Evolutionary conservation across 2,113 vertebrate genomes (phyloP), one percentile per base, ranked within the genome.

Genomic region (Heloderma charlesbogerti): DNA sequence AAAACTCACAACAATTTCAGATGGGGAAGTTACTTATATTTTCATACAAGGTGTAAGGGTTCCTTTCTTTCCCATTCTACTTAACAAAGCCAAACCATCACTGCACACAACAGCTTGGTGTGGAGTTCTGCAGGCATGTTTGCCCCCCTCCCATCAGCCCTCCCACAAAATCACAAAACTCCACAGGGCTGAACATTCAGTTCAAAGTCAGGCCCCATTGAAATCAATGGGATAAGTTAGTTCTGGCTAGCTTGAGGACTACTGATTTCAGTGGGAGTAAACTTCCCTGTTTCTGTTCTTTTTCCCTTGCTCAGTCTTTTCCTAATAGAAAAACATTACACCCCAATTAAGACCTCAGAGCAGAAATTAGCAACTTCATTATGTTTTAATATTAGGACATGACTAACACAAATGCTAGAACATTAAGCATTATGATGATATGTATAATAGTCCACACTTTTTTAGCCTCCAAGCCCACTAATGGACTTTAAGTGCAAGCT

Each of bases 351-450:
- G 25, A 12, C 54, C 20, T 60, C 12, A 0, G 25, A 29, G 16
- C 25, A 57, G 3, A 60, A 75, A 16, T 75, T 87, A 60, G 71
- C 43, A 51, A 72, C 29, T 66, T 18, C 43, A 63, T 43, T 67
- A 66, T 37, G n/a, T 60, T 67, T 87, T 78, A 60, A 75, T n/a
- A 60, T 40, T 60, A 54, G 57, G 8, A 9, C 25, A 40, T 87
- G 57, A 45, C 27, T 45, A 78, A 78, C 27, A 43, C 16, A 78
- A 88, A 16, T 88, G 37, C 37, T 27, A 45, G 57, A 63, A 22
- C 86, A 63, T 57, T 4, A 78, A 43, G n/a, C 0, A 2, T 0
- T 5, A 69, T 0, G 51, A 3, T 0, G n/a, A 2, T 80, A 77
- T 43, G 71, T 60, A 40, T 0, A 27, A 85, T 22, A 74, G 69